Conservation (phyloP, 2,797 vertebrate species). For the Sebastes trivittatus region DNA sequence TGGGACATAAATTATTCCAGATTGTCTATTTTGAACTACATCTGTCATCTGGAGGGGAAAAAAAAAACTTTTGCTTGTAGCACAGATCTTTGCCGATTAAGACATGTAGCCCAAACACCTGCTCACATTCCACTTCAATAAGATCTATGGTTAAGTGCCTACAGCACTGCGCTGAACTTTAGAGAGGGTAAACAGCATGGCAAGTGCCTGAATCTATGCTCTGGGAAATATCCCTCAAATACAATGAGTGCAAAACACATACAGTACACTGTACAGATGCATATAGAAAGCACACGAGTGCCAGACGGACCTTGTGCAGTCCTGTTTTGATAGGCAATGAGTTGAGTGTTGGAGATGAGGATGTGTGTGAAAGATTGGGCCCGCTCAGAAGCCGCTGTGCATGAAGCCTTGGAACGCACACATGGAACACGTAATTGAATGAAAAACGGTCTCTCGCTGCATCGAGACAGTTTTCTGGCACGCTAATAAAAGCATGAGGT, state of each 20-base stretch:
- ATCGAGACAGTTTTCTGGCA: slow-evolving; percentile 79
- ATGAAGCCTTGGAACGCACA: slow-evolving; percentile 75
- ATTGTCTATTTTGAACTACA: not conserved
- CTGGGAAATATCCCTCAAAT: slow-evolving; percentile 17
- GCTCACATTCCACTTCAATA: slow-evolving; percentile 28
- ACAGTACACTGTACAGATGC: slow-evolving; percentile 17
- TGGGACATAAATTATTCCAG: not conserved
- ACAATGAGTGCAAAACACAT: not conserved
- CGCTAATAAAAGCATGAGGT: slow-evolving; percentile 63
- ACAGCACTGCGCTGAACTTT: slow-evolving; percentile 5
- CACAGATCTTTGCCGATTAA: slow-evolving; percentile 4
- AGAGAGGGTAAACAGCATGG: slow-evolving; percentile 17
- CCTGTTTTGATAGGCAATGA: slow-evolving; percentile 65
- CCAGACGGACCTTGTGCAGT: slow-evolving; percentile 44
- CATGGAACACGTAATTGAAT: slow-evolving; percentile 83
- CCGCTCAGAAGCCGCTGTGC: slow-evolving; percentile 70
- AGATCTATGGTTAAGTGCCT: not conserved
- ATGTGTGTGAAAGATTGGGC: slow-evolving; percentile 72
- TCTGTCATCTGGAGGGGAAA: not conserved
- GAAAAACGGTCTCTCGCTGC: slow-evolving; percentile 74
- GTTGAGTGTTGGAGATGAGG: slow-evolving; percentile 61
- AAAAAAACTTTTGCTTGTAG: not conserved
- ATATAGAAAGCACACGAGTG: slow-evolving; percentile 31
- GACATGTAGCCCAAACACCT: slow-evolving; percentile 30
- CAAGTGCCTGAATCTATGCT: slow-evolving; percentile 33